Base-by-base conservation (phyloP, 2,113 vertebrate species). In the Malurus alboscapulatus region DNA sequence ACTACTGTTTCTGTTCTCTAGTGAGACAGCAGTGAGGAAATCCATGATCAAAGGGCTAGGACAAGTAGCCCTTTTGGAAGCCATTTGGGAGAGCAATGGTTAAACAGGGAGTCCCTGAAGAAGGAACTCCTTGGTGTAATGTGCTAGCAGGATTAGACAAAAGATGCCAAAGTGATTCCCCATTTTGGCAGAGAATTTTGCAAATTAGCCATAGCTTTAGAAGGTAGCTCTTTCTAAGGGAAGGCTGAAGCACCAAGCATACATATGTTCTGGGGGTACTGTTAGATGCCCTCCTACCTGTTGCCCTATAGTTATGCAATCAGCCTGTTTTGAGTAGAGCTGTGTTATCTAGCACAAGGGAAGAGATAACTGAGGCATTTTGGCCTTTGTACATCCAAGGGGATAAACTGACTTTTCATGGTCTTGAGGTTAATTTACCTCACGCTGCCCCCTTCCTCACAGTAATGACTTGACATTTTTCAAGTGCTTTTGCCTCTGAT, bases 401-500 rank as follows among this genome's bases (percentile, higher is more conserved):
- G 84, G 75, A 34, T 93, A 82, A 79, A 63, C 78, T 90, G 81
- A 77, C 57, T 92, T 90, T 12, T 93, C 51, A 30, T 80, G 54
- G 58, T 94, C 27, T 32, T 76, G 50, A 71, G 71, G 75, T 88
- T 87, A 69, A 91, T 90, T 90, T 93, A 69, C 85, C 62, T 90
- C 22, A 3, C 1, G 19, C 66, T 94, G 84, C 44, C 68, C 88
- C 78, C 68, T 62, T 92, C 48, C 30, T 94, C 82, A 34, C 84
- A 77, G 78, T 95, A 95, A 84, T 94, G 91, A 95, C 94, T 94
- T 95, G 92, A 96, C 94, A 84, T 95, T 96, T 96, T 96, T 93
- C 88, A 95, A 68, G 80, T 94, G 68, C 55, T 73, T 94, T 91
- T 94, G 80, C 85, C 62, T 95, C 88, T 71, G 78, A 68, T 85